phyloP scores from a whole-genome alignment of 2,797 vertebrate genomes.

The Varecia variegata region DNA sequence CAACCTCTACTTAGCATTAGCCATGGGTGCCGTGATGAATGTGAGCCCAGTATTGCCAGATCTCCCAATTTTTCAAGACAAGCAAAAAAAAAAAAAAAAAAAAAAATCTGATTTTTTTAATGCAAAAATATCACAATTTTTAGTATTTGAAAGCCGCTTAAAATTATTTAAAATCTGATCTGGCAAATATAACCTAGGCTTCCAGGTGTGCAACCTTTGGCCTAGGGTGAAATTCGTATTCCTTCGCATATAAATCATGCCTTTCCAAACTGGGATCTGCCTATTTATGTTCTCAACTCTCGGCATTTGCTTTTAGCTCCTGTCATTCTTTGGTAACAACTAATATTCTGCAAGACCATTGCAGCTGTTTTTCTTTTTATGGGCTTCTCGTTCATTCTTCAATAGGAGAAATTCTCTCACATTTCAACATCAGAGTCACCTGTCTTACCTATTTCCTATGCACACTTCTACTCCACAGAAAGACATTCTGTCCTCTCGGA shows the following conservation, averaged over 20 bases:
- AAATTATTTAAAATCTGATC: not conserved
- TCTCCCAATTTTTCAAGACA: constrained; percentile 31
- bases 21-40: not conserved
- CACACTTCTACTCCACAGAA: not conserved
- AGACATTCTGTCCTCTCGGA: not conserved
- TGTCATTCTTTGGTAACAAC: not conserved
- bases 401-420: not conserved
- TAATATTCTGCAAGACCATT: not conserved
- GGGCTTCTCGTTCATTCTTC: not conserved
- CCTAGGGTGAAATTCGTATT: not conserved
- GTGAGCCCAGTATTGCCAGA: not conserved
- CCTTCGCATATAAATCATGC: not conserved
- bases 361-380: not conserved
- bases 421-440: not conserved
- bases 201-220: not conserved
- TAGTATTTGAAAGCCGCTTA: not conserved
- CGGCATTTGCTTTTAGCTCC: not conserved
- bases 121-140: not conserved
- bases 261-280: not conserved
- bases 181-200: not conserved
- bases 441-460: not conserved
- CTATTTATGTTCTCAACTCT: not conserved
- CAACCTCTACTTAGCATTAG: not conserved
- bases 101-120: not conserved
- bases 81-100: not conserved